Percentiles rank a stretch among this genome's conserved stretches.
Conservation (phyloP, 2,888 invertebrate genomes). For the Eremobia ochroleuca region DNA sequence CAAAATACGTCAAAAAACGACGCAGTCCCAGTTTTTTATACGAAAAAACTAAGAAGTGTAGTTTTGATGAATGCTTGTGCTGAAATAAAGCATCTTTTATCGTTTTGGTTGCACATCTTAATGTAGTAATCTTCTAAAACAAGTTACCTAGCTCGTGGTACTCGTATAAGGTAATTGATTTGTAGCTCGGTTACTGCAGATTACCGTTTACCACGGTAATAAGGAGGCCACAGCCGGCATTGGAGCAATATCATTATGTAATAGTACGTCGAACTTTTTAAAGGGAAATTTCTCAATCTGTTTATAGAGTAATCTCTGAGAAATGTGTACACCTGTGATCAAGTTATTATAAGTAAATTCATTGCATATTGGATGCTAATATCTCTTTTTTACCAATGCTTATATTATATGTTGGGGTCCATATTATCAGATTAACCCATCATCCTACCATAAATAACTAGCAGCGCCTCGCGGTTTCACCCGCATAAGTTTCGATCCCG, state of each 20-base stretch:
- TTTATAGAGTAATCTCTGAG: slow-evolving; percentile 1
- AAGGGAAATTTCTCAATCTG: slow-evolving; percentile 51
- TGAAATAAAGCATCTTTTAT: neutral
- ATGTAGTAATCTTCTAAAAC: slow-evolving; percentile 33
- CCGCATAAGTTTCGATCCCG: too few species aligned
- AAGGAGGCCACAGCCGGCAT: slow-evolving; percentile 61
- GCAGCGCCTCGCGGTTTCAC: too few species aligned
- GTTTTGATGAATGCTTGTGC: neutral
- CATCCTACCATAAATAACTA: too few species aligned
- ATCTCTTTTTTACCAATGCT: neutral
- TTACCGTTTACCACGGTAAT: slow-evolving; percentile 66
- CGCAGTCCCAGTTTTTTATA: neutral
- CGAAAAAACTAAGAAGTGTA: neutral
- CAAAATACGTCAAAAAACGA: neutral
- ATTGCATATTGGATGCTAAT: neutral
- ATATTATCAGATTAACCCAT: neutral
- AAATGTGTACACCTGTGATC: neutral
- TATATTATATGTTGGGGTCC: neutral
- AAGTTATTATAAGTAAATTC: slow-evolving; percentile 1
- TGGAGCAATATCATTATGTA: slow-evolving; percentile 56
- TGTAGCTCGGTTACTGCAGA: slow-evolving; percentile 64
- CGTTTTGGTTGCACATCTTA: slow-evolving; percentile 4
- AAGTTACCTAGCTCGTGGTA: slow-evolving; percentile 46
- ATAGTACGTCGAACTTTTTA: slow-evolving; percentile 61
- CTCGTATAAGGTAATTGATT: slow-evolving; percentile 70